Evolutionary conservation across 2,797 vertebrate species (phyloP), one percentile per base, ranked within the genome.

Genomic region (Sternarchorhynchus goeldii): DNA sequence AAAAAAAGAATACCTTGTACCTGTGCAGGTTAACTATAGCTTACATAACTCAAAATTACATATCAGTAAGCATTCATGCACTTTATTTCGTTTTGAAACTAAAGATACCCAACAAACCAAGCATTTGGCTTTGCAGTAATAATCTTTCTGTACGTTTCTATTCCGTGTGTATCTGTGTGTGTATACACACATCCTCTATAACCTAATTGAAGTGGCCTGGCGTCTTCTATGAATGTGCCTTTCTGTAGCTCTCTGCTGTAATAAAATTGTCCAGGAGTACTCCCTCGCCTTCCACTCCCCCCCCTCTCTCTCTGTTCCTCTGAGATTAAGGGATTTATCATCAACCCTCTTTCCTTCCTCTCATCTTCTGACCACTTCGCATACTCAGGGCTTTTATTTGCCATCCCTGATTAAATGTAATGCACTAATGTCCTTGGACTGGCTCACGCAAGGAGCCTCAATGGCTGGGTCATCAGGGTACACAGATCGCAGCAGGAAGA

Each of bases 181-280:
- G 70, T 75, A 16, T 59, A 18, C 4, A 16, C 41, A 4, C 71
- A 62, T 39, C 78, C 78, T 29, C 32, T 77, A n/a, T 83, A 81
- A 88, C 88, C 65, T 85, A 75, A 83, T 45, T 83, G 56, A 85
- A 83, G 81, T 73, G 73, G 59, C 58, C 73, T 86, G 86, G 64
- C 73, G 75, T 82, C 80, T 82, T 84, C 76, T 76, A 78, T 83
- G 62, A 80, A 74, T 83, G 76, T 74, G 53, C 62, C 67, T 66
- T 80, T 75, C 73, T 80, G 65, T 69, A 55, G 77, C 79, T 76
- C 67, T 18, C 58, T 77, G 34, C 83, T 89, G 29, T 90, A 91
- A 90, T 91, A 80, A 82, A 87, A 91, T 90, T 87, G 87, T 82
- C 82, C 70, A 81, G 6, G 36, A 76, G 68, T 34, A 79, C 55